These are phyloP conservation scores for Cettia cetti DNA, from an alignment of 2,113 vertebrate species.

Conservation along the genomic window DNA sequence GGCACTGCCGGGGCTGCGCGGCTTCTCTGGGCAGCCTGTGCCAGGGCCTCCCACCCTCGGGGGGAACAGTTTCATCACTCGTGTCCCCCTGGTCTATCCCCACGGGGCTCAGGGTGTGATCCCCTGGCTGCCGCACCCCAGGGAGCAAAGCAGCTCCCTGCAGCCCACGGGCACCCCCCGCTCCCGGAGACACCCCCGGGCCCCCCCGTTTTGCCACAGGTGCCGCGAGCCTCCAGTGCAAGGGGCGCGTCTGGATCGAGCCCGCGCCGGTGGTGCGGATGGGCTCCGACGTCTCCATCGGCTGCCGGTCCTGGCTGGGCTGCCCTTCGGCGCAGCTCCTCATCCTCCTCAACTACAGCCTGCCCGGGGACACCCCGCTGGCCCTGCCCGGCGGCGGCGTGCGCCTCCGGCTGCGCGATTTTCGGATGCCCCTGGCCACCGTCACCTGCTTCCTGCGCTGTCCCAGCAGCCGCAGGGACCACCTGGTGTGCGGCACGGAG, in stretches of 20 bases:
- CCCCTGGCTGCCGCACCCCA: too few species aligned
- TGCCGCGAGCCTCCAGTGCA: slow-evolving; percentile 25
- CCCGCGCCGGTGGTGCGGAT: slow-evolving; percentile 50
- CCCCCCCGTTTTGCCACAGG: neutral
- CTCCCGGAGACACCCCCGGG: neutral
- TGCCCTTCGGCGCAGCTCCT: neutral
- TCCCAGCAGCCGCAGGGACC: accelerated
- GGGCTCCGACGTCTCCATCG: slow-evolving; percentile 70
- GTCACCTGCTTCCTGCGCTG: slow-evolving; percentile 45
- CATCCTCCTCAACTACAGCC: slow-evolving; percentile 53
- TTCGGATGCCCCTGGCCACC: neutral
- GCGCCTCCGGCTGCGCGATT: neutral
- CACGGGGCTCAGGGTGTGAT: accelerated
- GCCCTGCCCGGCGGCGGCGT: slow-evolving; percentile 42
- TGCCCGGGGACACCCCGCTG: accelerated
- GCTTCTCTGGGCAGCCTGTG: too few species aligned
- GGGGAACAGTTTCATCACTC: too few species aligned
- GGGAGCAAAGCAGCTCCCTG: too few species aligned
- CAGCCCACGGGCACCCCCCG: too few species aligned
- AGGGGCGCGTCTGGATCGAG: slow-evolving; percentile 65
- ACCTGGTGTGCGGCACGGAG: slow-evolving; percentile 58
- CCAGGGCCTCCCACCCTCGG: too few species aligned
- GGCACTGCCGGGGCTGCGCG: neutral
- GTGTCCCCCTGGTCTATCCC: neutral
- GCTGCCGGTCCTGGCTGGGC: slow-evolving; percentile 34